Evolutionary conservation across 2,888 invertebrate genomes (phyloP).

Genomic region (Ectropis crepuscularia): DNA sequence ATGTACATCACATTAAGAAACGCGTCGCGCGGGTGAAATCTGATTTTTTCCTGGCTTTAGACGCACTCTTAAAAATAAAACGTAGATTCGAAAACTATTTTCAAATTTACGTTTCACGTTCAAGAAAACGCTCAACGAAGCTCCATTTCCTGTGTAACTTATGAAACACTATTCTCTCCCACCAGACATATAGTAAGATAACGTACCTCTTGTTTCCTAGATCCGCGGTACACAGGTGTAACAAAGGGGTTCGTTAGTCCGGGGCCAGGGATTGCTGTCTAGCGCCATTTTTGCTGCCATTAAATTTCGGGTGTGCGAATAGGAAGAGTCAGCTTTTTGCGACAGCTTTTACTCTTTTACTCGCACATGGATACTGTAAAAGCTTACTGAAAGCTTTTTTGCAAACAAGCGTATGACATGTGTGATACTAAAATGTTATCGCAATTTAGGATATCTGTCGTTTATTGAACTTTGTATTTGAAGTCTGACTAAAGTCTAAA

Average conservation of each 20-base stretch:
- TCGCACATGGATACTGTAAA: constrained; percentile 18
- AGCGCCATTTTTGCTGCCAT: constrained; percentile 54
- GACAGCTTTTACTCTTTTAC: constrained; percentile 31
- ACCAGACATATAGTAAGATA: too few relatives aligned
- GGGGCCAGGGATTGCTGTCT: constrained; percentile 40
- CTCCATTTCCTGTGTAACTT: too few relatives aligned
- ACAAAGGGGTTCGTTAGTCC: constrained; percentile 79
- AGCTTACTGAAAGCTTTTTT: constrained; percentile 10
- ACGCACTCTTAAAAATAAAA: too few relatives aligned
- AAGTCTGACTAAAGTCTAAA: background rate
- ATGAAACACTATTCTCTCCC: too few relatives aligned
- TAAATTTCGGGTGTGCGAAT: constrained; percentile 47
- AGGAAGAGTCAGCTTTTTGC: constrained; percentile 46
- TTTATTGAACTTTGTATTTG: too few relatives aligned
- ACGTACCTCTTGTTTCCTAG: constrained; percentile 35
- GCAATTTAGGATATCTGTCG: too few relatives aligned
- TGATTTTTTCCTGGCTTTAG: too few relatives aligned
- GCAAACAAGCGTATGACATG: background rate
- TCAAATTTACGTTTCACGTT: too few relatives aligned
- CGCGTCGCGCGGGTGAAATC: too few relatives aligned
- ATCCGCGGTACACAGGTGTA: constrained; percentile 58
- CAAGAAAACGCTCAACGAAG: too few relatives aligned
- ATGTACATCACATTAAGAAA: too few relatives aligned
- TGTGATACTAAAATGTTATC: background rate
- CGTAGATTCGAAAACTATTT: too few relatives aligned